phyloP scores from a whole-genome alignment of 2,888 invertebrate genomes.

The Halictus quadricinctus region DNA sequence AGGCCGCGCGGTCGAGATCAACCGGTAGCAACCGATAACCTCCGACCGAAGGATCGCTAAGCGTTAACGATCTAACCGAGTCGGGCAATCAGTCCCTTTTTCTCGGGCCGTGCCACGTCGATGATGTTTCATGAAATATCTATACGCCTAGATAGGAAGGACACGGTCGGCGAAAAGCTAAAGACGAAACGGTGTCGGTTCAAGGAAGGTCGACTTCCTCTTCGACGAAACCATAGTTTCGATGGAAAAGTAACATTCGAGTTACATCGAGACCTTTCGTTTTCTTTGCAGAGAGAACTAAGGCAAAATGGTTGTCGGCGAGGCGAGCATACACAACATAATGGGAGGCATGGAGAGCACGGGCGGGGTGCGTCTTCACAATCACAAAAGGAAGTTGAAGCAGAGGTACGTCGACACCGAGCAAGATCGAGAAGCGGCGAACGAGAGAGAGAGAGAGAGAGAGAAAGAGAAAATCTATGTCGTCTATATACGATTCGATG shows the following conservation, averaged over 20 bases:
- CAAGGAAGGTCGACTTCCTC: background rate
- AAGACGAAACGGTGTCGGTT: background rate
- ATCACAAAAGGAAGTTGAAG: constrained; percentile 93
- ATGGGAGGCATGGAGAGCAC: constrained; percentile 96
- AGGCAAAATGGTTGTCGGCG: constrained; percentile 91
- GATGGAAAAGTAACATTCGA: no score
- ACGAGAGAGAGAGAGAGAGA: background rate
- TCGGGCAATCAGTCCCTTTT: background rate
- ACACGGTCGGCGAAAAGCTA: background rate
- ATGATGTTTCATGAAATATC: background rate
- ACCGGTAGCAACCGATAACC: background rate
- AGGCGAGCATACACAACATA: constrained; percentile 91
- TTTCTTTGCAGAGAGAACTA: constrained; percentile 64
- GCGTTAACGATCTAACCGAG: background rate
- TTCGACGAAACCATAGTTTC: background rate
- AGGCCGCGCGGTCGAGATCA: background rate
- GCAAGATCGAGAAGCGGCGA: background rate
- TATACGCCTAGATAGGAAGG: background rate
- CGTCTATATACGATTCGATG: background rate
- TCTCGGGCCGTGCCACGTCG: background rate
- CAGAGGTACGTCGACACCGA: constrained; percentile 87
- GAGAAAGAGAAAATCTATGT: background rate
- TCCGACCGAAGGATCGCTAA: background rate
- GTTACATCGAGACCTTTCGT: background rate
- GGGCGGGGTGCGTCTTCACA: constrained; percentile 94